Base-by-base conservation (phyloP, 2,888 invertebrate genomes). In the Lasius fuliginosus region DNA sequence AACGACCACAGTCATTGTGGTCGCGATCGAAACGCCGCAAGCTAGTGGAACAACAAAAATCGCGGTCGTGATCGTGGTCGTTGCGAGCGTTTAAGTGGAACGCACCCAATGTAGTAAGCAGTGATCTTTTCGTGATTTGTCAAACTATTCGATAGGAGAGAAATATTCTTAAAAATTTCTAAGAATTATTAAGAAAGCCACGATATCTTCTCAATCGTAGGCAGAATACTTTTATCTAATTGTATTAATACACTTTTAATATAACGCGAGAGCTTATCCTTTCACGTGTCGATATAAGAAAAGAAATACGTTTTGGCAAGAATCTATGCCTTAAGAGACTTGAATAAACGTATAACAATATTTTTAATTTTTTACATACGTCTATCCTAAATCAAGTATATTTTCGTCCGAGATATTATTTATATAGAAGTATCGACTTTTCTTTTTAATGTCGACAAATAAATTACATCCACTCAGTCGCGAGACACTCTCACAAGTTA, bases 21-120 rank as follows among this genome's bases (percentile, higher is more conserved):
- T 23, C 23, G 23, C 23, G 23, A 23, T 23, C 23, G 23, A 23
- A 23, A 23, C 23, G 23, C 0, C 23, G 23, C 23, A 23, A 23
- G 23, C 23, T 23, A 23, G 23, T 23, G 23, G 23, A 23, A 23
- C 23, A 23, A 23, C 23, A 23, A 23, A 23, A 23, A 23, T 23
- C 23, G 23, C 23, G 23, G 23, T 23, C 23, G 23, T 23, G 23
- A 23, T 23, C 23, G 23, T 23, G 23, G 23, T 23, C 23, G 23
- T 23, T 23, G 23, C 23, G 23, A 23, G 23, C 23, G 23, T 23
- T 23, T 23, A 23, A 23, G 23, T 23, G 23, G 23, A 23, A 23
- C 23, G 23, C 23, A 23, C 23, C 23, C 23, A 23, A 90, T 58
- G 5, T 82, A 83, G 82, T 81, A 86, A 74, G 18, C 79, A 77